A percentile compares a stretch with the other conserved stretches of the same genome.
Evolutionary conservation across 2,888 invertebrate genomes (phyloP).

Genomic region (Globia sparganii): DNA sequence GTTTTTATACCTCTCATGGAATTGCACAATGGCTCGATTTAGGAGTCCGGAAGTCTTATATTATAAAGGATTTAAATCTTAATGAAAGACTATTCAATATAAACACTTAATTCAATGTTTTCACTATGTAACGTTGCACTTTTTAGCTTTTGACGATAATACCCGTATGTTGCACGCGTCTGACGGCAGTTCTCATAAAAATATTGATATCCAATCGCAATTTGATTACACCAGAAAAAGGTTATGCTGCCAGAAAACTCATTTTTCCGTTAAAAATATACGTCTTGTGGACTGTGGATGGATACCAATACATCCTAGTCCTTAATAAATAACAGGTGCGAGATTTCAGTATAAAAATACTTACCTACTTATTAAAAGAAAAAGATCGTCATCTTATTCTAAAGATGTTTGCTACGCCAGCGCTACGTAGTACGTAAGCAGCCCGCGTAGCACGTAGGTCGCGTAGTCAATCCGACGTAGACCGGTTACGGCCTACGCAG

Average conservation of each 20-base stretch:
- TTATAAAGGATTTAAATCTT: not conserved
- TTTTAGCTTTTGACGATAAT: not conserved
- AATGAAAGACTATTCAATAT: not conserved
- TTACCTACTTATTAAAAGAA: not conserved
- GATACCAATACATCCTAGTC: not conserved
- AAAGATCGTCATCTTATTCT: not conserved
- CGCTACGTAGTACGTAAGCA: slow-evolving; percentile 23
- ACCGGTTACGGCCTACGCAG: slow-evolving; percentile 23
- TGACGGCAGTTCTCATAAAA: not conserved
- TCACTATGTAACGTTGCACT: not conserved
- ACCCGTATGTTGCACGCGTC: not conserved
- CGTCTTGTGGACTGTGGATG: not conserved
- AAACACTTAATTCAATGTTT: not conserved
- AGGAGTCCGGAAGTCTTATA: not conserved
- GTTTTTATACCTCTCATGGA: not conserved
- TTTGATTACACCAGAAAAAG: not conserved
- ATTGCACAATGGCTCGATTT: not conserved
- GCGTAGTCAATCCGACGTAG: slow-evolving; percentile 22
- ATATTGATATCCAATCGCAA: not conserved
- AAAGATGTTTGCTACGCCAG: slow-evolving; percentile 14
- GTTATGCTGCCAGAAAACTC: not conserved
- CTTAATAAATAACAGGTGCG: not conserved
- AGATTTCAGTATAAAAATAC: not conserved
- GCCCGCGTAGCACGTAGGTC: slow-evolving; percentile 26
- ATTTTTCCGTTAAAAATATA: not conserved